phyloP scores from a whole-genome alignment of 2,888 invertebrate genomes.

The Nomada flava region DNA sequence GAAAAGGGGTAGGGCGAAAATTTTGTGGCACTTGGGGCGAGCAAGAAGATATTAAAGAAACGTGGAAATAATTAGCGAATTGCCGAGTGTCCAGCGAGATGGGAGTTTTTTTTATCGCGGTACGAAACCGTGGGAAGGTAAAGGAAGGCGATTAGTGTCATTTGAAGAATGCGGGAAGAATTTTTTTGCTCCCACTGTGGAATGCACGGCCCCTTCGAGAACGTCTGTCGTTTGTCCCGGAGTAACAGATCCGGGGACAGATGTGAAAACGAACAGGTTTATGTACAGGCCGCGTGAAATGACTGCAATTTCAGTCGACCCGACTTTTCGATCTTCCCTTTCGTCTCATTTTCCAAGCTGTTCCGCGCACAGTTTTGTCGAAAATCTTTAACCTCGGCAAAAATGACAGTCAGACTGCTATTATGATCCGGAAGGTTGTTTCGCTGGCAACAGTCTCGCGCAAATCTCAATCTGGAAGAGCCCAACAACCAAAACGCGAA shows the following conservation, averaged over 20 bases:
- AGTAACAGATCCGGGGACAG: conserved; percentile 54
- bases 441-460: too few relatives aligned
- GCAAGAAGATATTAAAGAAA: conserved; percentile 81
- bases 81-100: conserved; percentile 67
- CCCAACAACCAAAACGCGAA: neutral
- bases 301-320: conserved; percentile 44
- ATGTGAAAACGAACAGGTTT: conserved; percentile 57
- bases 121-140: conserved; percentile 83
- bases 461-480: neutral
- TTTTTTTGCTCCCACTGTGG: conserved; percentile 76
- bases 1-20: conserved; percentile 56
- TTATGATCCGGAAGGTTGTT: too few relatives aligned
- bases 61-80: conserved; percentile 83
- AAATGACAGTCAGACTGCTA: too few relatives aligned
- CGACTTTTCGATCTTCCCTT: conserved; percentile 21
- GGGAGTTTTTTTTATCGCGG: conserved; percentile 77
- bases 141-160: conserved; percentile 84
- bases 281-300: conserved; percentile 47
- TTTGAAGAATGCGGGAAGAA: conserved; percentile 81
- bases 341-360: neutral
- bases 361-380: neutral
- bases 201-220: conserved; percentile 70
- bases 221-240: conserved; percentile 49
- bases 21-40: conserved; percentile 66
- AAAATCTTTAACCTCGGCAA: neutral